These are phyloP conservation scores for Eptesicus fuscus DNA, from an alignment of 2,113 vertebrate genomes.

Conservation along the genomic window DNA sequence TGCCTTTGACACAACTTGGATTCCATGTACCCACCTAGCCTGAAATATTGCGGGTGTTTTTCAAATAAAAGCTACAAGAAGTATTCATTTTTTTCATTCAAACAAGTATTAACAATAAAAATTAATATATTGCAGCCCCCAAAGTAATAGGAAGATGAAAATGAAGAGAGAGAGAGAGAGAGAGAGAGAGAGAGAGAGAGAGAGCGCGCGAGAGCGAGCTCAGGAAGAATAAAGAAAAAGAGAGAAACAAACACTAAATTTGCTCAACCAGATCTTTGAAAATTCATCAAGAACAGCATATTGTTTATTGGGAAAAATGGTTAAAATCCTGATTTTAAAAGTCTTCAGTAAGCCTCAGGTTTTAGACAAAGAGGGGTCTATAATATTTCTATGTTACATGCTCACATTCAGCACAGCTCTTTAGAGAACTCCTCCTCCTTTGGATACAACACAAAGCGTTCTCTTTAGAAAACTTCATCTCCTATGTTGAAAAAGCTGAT, in stretches of 20 bases:
- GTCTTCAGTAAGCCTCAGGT: slow-evolving; percentile 61
- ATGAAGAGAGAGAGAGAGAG: not conserved
- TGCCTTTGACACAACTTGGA: not conserved
- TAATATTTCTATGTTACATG: slow-evolving; percentile 62
- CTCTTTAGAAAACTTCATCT: not conserved
- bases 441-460: not conserved
- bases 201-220: not conserved
- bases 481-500: not conserved
- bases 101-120: slow-evolving; percentile 10
- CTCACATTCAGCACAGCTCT: slow-evolving; percentile 62
- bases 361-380: slow-evolving; percentile 56
- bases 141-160: not conserved
- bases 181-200: not conserved
- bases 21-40: not conserved
- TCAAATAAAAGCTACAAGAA: not conserved
- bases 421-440: slow-evolving; percentile 13
- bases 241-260: not conserved
- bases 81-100: slow-evolving; percentile 34
- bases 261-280: not conserved
- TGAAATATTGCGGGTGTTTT: not conserved
- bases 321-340: slow-evolving; percentile 58
- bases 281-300: slow-evolving; percentile 49
- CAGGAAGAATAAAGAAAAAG: not conserved
- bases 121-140: not conserved
- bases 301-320: slow-evolving; percentile 53